These are phyloP conservation scores for Drosophila meridiana DNA, from an alignment of 2,888 invertebrate genomes.

Conservation along the genomic window DNA sequence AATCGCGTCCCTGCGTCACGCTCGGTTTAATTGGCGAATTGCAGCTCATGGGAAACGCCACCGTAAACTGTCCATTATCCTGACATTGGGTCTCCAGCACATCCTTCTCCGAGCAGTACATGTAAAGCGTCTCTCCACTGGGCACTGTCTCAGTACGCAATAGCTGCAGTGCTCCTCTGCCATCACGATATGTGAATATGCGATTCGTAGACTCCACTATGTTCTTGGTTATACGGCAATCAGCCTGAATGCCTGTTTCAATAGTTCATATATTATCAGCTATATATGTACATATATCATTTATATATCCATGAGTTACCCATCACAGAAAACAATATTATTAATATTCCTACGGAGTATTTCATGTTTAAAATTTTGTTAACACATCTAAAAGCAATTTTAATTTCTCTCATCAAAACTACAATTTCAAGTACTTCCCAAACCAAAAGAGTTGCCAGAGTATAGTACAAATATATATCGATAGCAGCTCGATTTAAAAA, in stretches of 20 bases:
- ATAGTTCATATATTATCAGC: background rate
- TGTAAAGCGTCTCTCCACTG: constrained; percentile 26
- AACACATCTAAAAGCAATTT: background rate
- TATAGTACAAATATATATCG: background rate
- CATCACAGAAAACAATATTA: background rate
- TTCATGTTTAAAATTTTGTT: constrained; percentile 6
- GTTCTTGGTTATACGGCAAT: constrained; percentile 18
- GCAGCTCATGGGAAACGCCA: constrained; percentile 43
- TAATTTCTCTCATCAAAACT: background rate
- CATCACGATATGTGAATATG: constrained; percentile 57
- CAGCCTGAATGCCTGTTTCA: constrained; percentile 6
- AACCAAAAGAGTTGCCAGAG: background rate
- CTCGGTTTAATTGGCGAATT: constrained; percentile 41
- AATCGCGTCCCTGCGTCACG: constrained; percentile 4
- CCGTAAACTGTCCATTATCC: constrained; percentile 39
- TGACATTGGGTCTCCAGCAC: constrained; percentile 48
- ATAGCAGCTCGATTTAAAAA: background rate
- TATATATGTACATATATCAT: background rate
- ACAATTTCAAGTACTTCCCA: constrained; percentile 2
- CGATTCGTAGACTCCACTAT: constrained; percentile 57
- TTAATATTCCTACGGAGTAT: background rate
- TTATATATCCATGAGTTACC: background rate
- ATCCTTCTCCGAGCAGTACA: constrained; percentile 52
- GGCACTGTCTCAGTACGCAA: constrained; percentile 59
- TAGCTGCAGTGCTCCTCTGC: constrained; percentile 34